These are phyloP conservation scores for Denticeps clupeoides DNA, from an alignment of 2,797 vertebrate genomes.

Conservation along the genomic window DNA sequence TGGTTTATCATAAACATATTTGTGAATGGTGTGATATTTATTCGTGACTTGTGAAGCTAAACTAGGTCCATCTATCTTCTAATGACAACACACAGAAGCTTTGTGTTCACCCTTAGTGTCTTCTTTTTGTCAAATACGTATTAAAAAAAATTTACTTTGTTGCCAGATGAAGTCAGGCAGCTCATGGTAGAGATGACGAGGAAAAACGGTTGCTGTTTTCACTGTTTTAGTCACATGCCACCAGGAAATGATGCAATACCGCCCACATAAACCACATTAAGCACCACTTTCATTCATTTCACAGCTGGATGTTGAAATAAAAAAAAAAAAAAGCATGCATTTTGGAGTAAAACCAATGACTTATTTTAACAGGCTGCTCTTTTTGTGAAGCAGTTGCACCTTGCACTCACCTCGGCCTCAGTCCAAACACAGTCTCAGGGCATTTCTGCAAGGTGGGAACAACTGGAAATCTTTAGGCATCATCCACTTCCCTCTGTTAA, in stretches of 20 bases:
- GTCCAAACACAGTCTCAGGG: slow-evolving; percentile 64
- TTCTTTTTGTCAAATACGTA: background rate
- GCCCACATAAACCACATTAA: slow-evolving; percentile 28
- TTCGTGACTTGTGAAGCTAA: no score
- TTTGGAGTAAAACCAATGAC: no score
- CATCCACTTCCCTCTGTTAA: slow-evolving; percentile 56
- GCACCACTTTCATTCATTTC: slow-evolving; percentile 23
- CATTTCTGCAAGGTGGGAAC: slow-evolving; percentile 57
- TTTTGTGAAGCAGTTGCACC: slow-evolving; percentile 8
- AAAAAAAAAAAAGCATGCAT: no score
- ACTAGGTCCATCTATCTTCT: no score
- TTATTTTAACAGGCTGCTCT: background rate
- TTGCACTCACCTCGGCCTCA: slow-evolving; percentile 59
- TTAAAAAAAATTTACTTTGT: background rate
- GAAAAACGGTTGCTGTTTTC: slow-evolving; percentile 17
- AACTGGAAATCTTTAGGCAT: slow-evolving; percentile 52
- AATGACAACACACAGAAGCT: background rate
- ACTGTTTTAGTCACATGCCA: slow-evolving; percentile 5
- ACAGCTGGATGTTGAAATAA: background rate
- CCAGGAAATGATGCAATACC: slow-evolving; percentile 26
- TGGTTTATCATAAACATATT: no score
- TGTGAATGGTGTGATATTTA: no score
- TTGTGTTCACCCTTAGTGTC: background rate
- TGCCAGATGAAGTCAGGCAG: no score
- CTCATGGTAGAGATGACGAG: slow-evolving; percentile 1